Conservation (phyloP, 2,888 invertebrate genomes). For the Isoperla grammatica region DNA sequence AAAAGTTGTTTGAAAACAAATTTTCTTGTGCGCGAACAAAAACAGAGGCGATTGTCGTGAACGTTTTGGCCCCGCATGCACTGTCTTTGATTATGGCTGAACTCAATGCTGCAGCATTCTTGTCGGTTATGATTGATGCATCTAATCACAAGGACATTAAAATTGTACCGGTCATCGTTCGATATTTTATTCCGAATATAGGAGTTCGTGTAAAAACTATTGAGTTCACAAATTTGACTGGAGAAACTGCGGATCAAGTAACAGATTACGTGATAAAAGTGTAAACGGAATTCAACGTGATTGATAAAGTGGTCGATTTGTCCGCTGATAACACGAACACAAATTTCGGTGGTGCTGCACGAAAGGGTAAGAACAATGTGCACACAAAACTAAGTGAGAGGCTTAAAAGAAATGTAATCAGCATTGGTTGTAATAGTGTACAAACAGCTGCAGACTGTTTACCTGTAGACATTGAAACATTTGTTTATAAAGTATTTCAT, state of each 20-base stretch:
- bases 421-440: constrained; percentile 37
- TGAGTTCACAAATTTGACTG: constrained; percentile 6
- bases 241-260: constrained; percentile 3
- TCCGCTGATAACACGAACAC: constrained; percentile 41
- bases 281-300: neutral
- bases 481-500: constrained; percentile 38
- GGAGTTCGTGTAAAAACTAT: constrained; percentile 14
- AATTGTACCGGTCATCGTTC: constrained; percentile 4
- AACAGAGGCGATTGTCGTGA: too few species aligned
- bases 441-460: constrained; percentile 37
- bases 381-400: constrained; percentile 30
- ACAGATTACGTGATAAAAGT: constrained; percentile 1
- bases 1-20: too few species aligned
- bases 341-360: constrained; percentile 29
- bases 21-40: too few species aligned
- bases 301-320: constrained; percentile 38
- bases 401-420: constrained; percentile 28
- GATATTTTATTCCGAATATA: constrained; percentile 9
- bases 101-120: neutral
- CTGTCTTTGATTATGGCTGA: neutral
- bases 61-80: neutral
- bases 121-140: constrained; percentile 3
- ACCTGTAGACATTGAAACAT: constrained; percentile 37
- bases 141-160: constrained; percentile 15
- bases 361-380: constrained; percentile 32